phyloP scores from a whole-genome alignment of 2,888 invertebrate species.

The Chrysodeixis includens region DNA sequence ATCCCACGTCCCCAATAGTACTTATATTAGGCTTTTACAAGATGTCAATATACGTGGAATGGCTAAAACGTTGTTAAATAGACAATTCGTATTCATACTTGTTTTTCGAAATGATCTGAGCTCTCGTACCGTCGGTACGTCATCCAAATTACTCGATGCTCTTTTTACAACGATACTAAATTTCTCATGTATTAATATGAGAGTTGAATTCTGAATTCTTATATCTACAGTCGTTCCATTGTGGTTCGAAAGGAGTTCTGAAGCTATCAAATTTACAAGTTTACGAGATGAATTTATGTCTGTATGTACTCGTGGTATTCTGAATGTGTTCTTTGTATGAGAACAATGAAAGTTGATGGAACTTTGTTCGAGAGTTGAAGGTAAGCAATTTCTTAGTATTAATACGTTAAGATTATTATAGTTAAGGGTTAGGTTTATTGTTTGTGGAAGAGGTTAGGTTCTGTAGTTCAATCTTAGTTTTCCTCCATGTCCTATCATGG shows the following conservation, averaged over 20 bases:
- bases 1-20: conserved; percentile 40
- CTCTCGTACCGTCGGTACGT: conserved; percentile 69
- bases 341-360: conserved; percentile 47
- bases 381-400: conserved; percentile 21
- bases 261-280: conserved; percentile 22
- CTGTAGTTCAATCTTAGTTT: background rate
- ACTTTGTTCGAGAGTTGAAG: conserved; percentile 32
- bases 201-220: conserved; percentile 8
- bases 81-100: conserved; percentile 74
- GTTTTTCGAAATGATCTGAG: conserved; percentile 65
- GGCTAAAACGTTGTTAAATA: conserved; percentile 60
- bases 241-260: conserved; percentile 26
- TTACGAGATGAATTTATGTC: conserved; percentile 44
- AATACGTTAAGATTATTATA: background rate
- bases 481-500: background rate
- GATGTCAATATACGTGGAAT: conserved; percentile 54
- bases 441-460: background rate
- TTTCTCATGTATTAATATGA: conserved; percentile 20
- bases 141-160: conserved; percentile 63
- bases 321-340: conserved; percentile 47
- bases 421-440: background rate
- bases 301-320: conserved; percentile 24
- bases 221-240: conserved; percentile 28
- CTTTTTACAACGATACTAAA: conserved; percentile 35
- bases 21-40: conserved; percentile 44